Conservation (phyloP, 2,888 invertebrate genomes). For the Pherbina coryleti region DNA sequence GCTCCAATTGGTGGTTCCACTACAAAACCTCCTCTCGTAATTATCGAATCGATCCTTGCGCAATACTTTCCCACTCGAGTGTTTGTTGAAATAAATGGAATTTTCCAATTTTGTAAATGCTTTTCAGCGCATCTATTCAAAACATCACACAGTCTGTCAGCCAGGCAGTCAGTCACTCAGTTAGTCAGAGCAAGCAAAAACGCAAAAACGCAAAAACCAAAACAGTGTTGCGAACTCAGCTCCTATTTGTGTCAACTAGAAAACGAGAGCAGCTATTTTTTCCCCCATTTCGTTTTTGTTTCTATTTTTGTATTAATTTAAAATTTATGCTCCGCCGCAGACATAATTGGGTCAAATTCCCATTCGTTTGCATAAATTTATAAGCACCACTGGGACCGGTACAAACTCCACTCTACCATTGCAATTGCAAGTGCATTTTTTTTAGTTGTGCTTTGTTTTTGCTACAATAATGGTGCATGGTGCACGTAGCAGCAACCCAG, state of each 20-base stretch:
- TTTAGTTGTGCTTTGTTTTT: neutral
- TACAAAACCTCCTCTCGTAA: too few relatives aligned
- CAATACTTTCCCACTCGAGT: too few relatives aligned
- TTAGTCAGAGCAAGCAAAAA: too few relatives aligned
- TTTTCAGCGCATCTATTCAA: too few relatives aligned
- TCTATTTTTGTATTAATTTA: conserved; percentile 9
- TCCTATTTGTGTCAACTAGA: conserved; percentile 15
- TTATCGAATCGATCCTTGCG: too few relatives aligned
- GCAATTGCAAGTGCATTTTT: neutral
- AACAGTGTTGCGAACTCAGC: neutral
- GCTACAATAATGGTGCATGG: neutral
- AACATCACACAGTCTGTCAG: too few relatives aligned
- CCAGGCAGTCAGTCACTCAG: too few relatives aligned
- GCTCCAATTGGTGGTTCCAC: too few relatives aligned
- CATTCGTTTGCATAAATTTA: conserved; percentile 35
- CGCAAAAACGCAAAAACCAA: too few relatives aligned
- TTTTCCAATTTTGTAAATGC: too few relatives aligned
- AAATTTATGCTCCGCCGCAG: conserved; percentile 21
- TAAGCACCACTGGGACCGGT: conserved; percentile 7
- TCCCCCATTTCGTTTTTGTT: neutral
- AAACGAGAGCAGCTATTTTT: conserved; percentile 14
- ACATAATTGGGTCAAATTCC: conserved; percentile 36
- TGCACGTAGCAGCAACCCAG: neutral
- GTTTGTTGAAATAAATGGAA: too few relatives aligned
- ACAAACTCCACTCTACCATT: neutral